Base-by-base conservation (phyloP, 2,888 invertebrate genomes). In the Steromphala cineraria region DNA sequence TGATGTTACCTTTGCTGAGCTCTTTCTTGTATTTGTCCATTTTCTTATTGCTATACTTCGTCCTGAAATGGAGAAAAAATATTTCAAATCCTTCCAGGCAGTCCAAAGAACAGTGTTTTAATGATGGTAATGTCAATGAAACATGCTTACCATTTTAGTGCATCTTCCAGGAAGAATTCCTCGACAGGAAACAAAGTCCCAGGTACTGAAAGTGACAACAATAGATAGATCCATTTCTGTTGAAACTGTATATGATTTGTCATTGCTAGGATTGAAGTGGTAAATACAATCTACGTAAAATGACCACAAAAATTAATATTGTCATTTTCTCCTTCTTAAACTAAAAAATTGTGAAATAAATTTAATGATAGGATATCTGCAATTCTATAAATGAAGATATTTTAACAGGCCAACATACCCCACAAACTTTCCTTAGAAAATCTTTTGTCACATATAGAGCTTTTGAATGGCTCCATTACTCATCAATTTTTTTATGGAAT, bases 91-190 rank as follows among this genome's bases (percentile, higher is more conserved):
- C 2, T 53, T 53, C 13, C 31, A 52, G 40, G 62, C 52, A 17
- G 8, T 36, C 0, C 1, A 31, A 75, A 46, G 13, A 0, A 17
- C 1, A 1, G 8, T 71, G 4, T 31, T 75, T 19, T 28, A 8
- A 75, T 19, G 0, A 21, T 7, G n/a, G 15, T 5, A 31, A 36
- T 1, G n/a, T 55, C 5, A 67, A 53, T 4, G 17, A 36, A 8
- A 53, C 21, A 55, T n/a, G 85, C 89, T 88, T 87, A 94, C 94
- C 91, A 91, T 89, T 93, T 93, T 10, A 98, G 94, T 52, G 98
- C 95, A 88, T 98, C 97, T 91, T 98, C 98, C 31, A 98, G 93
- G 91, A 96, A 97, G 91, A 95, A 96, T 28, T 96, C 95, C 84
- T 96, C 95, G 0, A 98, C 97, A 0, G 96, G 95, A 93, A 95